Percentiles rank a stretch among this genome's conserved stretches.
phyloP scores from a whole-genome alignment of 2,888 invertebrate species.

The Caenorhabditis macrosperma region DNA sequence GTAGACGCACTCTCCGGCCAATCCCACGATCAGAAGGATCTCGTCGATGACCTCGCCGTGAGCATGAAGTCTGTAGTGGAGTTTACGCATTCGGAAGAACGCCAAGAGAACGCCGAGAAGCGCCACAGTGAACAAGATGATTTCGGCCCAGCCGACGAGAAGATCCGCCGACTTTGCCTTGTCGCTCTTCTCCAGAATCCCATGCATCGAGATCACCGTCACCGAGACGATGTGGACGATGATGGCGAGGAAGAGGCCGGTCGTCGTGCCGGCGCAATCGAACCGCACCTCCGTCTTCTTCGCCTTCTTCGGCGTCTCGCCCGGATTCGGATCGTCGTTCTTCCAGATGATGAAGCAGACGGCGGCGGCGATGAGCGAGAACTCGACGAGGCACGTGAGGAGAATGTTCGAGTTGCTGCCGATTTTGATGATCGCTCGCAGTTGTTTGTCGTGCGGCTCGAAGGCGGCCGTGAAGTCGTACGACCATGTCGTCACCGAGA shows the following conservation, averaged over 20 bases:
- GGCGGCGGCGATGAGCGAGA: conserved; percentile 77
- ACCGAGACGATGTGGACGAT: conserved; percentile 73
- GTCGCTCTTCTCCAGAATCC: conserved; percentile 64
- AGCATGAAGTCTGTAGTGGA: conserved; percentile 45
- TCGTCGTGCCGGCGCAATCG: conserved; percentile 73
- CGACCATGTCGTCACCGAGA: conserved; percentile 25
- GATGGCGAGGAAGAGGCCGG: conserved; percentile 74
- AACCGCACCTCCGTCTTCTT: conserved; percentile 70
- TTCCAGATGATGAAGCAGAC: conserved; percentile 79
- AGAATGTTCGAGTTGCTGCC: conserved; percentile 77
- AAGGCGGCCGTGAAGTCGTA: conserved; percentile 40
- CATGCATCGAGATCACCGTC: conserved; percentile 77
- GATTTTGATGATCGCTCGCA: conserved; percentile 63
- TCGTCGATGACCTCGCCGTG: conserved; percentile 57
- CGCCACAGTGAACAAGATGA: conserved; percentile 69
- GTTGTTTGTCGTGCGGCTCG: conserved; percentile 38
- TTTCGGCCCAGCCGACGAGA: conserved; percentile 73
- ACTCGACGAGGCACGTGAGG: conserved; percentile 77
- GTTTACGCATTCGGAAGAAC: conserved; percentile 64
- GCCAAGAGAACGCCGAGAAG: conserved; percentile 70
- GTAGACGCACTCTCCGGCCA: conserved; percentile 44
- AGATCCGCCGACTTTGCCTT: conserved; percentile 62
- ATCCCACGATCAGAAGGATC: conserved; percentile 42
- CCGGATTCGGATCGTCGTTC: conserved; percentile 65
- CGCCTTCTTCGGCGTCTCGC: conserved; percentile 37